These are phyloP conservation scores for Myotis yumanensis DNA, from an alignment of 2,113 vertebrate species.

Conservation along the genomic window DNA sequence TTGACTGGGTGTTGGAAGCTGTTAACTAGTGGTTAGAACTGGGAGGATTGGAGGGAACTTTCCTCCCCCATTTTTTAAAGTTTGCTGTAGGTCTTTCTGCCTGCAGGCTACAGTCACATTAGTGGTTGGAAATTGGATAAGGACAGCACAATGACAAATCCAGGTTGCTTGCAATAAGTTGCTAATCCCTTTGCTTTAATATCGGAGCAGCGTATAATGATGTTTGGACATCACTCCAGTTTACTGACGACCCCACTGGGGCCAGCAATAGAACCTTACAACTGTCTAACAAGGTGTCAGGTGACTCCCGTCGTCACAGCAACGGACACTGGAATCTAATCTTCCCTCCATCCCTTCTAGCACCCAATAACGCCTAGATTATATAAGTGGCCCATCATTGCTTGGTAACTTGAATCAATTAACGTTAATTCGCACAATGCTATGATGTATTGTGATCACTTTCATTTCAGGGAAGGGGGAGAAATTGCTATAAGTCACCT, in stretches of 20 bases:
- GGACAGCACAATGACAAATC: constrained; percentile 99
- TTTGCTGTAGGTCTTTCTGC: constrained; percentile 87
- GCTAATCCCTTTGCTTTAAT: constrained; percentile 99
- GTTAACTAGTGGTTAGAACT: constrained; percentile 75
- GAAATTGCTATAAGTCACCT: constrained; percentile 97
- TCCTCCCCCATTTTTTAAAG: constrained; percentile 67
- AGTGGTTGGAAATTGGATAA: constrained; percentile 98
- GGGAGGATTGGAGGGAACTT: constrained; percentile 52
- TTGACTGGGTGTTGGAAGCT: constrained; percentile 41
- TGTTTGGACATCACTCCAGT: constrained; percentile 95
- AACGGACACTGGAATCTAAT: constrained; percentile 95
- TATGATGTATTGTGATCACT: constrained; percentile 92
- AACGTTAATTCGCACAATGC: constrained; percentile 92
- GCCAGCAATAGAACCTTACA: constrained; percentile 90
- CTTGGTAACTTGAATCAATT: constrained; percentile 95
- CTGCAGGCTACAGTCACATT: constrained; percentile 92
- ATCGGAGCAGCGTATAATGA: constrained; percentile 94
- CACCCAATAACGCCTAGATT: constrained; percentile 94
- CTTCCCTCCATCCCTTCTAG: constrained; percentile 91
- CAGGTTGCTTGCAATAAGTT: constrained; percentile 99
- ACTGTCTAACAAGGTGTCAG: constrained; percentile 90
- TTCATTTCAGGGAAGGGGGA: constrained; percentile 89
- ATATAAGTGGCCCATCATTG: constrained; percentile 89
- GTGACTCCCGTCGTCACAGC: constrained; percentile 90
- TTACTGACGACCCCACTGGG: constrained; percentile 95